phyloP scores from a whole-genome alignment of 2,797 vertebrate species.

The Platalea minor region DNA sequence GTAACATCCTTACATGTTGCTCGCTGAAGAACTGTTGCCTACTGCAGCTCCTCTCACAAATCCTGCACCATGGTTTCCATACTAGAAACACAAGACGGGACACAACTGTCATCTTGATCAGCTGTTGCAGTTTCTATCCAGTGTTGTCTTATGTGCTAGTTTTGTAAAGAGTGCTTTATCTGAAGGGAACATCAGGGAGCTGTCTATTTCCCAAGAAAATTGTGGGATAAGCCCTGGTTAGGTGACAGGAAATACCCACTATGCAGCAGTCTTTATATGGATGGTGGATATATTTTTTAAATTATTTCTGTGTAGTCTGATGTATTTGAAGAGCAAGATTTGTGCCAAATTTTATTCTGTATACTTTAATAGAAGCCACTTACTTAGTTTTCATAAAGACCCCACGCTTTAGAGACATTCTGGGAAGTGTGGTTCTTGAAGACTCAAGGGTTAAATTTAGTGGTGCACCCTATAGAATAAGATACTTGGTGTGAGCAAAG shows the following conservation, averaged over 20 bases:
- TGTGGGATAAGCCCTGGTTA: neutral
- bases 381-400: neutral
- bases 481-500: neutral
- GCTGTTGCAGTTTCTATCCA: neutral
- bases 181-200: neutral
- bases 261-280: neutral
- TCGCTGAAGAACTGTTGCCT: neutral
- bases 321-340: neutral
- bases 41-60: neutral
- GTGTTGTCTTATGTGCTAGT: neutral
- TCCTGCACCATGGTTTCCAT: rapidly evolving
- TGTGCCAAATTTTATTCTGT: neutral
- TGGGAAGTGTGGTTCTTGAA: neutral
- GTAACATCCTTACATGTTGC: neutral
- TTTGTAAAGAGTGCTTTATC: neutral
- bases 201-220: neutral
- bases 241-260: neutral
- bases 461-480: neutral
- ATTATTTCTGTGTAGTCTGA: neutral
- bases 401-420: neutral
- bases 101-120: neutral
- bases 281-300: neutral
- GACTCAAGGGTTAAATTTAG: neutral
- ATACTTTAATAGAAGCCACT: neutral
- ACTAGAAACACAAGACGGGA: neutral